Evolutionary conservation across 2,888 invertebrate species (phyloP).

Genomic region (Lasioglossum calceatum): DNA sequence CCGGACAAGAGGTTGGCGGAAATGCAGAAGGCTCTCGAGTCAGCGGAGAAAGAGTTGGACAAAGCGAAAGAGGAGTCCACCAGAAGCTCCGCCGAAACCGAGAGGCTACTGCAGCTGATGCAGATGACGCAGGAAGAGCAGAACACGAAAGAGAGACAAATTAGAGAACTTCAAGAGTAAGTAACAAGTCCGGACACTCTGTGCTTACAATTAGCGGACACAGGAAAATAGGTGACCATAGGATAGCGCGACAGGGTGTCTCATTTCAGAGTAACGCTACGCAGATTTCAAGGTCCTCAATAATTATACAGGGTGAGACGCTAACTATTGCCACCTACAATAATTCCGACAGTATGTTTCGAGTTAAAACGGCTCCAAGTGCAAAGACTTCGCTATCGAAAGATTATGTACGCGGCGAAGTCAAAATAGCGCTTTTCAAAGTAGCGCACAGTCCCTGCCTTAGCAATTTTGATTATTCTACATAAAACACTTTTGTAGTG

Average conservation of each 20-base stretch:
- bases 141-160: slow-evolving; percentile 95
- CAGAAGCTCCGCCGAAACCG: slow-evolving; percentile 94
- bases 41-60: slow-evolving; percentile 87
- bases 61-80: slow-evolving; percentile 93
- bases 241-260: not conserved
- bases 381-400: no score
- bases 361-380: no score
- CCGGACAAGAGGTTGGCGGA: slow-evolving; percentile 91
- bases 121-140: slow-evolving; percentile 98
- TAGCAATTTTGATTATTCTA: no score
- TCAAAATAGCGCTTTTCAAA: no score
- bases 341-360: no score
- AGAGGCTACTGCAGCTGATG: slow-evolving; percentile 93
- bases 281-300: no score
- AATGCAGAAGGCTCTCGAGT: slow-evolving; percentile 88
- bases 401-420: no score
- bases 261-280: no score
- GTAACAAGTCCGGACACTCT: slow-evolving; percentile 78
- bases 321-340: no score
- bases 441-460: no score
- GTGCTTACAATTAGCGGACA: not conserved
- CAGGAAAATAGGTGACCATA: not conserved
- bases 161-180: slow-evolving; percentile 96
- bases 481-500: no score
- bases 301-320: no score